These are phyloP conservation scores for Aurelia coerulea DNA, from an alignment of 30 jellyfish, hydroid and myxozoan genomes.

Conservation along the genomic window DNA sequence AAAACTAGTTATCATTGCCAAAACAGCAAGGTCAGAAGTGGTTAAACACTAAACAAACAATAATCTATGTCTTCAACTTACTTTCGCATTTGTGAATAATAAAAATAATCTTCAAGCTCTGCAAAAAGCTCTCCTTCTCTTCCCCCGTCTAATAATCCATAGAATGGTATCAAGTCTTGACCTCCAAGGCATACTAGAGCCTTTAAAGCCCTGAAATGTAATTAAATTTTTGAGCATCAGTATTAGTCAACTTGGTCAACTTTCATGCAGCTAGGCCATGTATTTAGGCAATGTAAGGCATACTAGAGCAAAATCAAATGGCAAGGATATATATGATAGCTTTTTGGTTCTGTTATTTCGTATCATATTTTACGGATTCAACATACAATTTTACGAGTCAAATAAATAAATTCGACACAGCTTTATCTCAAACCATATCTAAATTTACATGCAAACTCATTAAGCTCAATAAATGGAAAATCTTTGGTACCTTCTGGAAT, in stretches of 20 bases:
- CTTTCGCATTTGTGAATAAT: conserved; percentile 86
- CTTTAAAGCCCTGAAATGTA: conserved; percentile 72
- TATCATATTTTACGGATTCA: no score
- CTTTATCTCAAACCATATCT: no score
- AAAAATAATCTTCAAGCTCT: conserved; percentile 89
- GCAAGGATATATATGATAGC: no score
- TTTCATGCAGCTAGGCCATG: neutral
- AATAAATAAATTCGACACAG: no score
- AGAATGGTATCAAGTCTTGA: conserved; percentile 82
- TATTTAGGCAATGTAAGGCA: neutral
- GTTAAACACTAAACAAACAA: neutral
- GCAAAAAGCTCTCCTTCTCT: conserved; percentile 90
- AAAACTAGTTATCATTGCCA: neutral
- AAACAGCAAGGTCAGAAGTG: neutral
- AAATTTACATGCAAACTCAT: no score
- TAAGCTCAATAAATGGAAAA: no score
- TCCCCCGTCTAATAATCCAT: conserved; percentile 88
- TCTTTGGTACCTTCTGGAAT: no score
- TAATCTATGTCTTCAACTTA: neutral
- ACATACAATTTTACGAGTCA: no score
- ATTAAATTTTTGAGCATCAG: neutral
- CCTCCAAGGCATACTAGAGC: conserved; percentile 88
- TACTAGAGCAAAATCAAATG: no score
- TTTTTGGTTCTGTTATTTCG: no score
- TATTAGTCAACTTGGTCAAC: neutral